Conservation (phyloP, 2,797 vertebrate species). For the Acestrorhynchus altus region DNA sequence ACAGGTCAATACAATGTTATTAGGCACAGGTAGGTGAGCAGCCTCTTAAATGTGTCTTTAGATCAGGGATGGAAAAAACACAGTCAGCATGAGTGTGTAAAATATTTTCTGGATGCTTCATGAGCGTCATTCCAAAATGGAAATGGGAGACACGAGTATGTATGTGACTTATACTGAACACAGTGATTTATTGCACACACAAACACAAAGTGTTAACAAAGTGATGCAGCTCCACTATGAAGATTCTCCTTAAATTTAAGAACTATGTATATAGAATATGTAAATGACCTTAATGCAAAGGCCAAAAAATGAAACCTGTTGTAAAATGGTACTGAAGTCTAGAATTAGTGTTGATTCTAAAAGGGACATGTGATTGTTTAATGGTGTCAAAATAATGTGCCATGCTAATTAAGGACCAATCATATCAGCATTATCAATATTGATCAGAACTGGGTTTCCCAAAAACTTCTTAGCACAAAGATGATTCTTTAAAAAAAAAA, state of each 20-base stretch:
- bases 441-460: not conserved
- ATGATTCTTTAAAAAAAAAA: too few species aligned
- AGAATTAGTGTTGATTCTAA: not conserved
- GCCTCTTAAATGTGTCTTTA: not conserved
- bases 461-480: too few species aligned
- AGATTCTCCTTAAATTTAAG: not conserved
- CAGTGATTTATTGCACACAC: not conserved
- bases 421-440: not conserved
- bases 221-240: too few species aligned
- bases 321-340: not conserved
- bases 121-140: too few species aligned
- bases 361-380: not conserved
- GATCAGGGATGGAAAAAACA: too few species aligned
- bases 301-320: not conserved
- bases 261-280: slow-evolving; percentile 4
- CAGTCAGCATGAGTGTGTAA: not conserved
- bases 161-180: not conserved
- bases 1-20: not conserved
- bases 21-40: not conserved
- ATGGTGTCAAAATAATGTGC: not conserved
- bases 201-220: too few species aligned
- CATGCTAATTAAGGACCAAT: not conserved
- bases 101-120: too few species aligned
- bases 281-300: slow-evolving; percentile 1
- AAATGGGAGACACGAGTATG: not conserved